Percentiles rank a stretch among this genome's conserved stretches.
Conservation (phyloP, 2,888 invertebrate genomes). For the Drosophila paramelanica region DNA sequence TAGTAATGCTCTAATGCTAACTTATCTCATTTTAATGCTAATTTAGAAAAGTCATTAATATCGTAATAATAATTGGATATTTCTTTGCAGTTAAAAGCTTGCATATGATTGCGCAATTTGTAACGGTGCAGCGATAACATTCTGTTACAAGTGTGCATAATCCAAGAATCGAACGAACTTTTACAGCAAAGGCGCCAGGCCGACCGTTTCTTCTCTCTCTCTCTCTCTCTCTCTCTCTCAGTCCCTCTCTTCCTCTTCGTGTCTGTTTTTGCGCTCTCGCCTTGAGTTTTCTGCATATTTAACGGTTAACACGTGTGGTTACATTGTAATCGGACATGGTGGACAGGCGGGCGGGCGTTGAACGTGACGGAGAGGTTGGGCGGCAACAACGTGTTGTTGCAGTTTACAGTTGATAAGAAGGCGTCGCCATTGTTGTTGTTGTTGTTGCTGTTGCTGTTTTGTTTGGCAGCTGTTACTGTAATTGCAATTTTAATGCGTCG, state of each 20-base stretch:
- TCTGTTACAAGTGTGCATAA: conserved; percentile 22
- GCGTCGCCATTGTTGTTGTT: conserved; percentile 12
- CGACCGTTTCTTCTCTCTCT: not conserved
- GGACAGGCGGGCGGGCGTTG: conserved; percentile 3
- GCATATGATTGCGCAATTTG: conserved; percentile 30
- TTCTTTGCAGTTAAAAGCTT: conserved; percentile 1
- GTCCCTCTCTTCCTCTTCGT: not conserved
- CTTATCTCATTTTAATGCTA: conserved; percentile 42
- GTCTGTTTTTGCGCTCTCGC: not conserved
- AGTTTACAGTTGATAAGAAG: conserved; percentile 49
- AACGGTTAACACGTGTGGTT: conserved; percentile 67
- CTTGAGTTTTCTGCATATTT: conserved; percentile 46
- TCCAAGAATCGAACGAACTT: conserved; percentile 6
- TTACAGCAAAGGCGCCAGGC: conserved; percentile 12
- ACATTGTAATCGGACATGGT: conserved; percentile 54
- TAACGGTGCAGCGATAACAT: conserved; percentile 32
- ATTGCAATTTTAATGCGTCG: conserved; percentile 52
- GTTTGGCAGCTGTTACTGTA: conserved; percentile 45
- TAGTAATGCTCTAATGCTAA: conserved; percentile 27
- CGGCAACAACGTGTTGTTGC: conserved; percentile 38
- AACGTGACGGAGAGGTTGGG: conserved; percentile 3
- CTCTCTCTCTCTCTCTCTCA: not conserved
- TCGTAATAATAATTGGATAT: conserved; percentile 10
- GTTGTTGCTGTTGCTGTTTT: not conserved
- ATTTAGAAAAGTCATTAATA: conserved; percentile 32